A percentile compares a stretch with the other conserved stretches of the same genome.
phyloP scores from a whole-genome alignment of 2,113 vertebrate species.

The Oriolus oriolus region DNA sequence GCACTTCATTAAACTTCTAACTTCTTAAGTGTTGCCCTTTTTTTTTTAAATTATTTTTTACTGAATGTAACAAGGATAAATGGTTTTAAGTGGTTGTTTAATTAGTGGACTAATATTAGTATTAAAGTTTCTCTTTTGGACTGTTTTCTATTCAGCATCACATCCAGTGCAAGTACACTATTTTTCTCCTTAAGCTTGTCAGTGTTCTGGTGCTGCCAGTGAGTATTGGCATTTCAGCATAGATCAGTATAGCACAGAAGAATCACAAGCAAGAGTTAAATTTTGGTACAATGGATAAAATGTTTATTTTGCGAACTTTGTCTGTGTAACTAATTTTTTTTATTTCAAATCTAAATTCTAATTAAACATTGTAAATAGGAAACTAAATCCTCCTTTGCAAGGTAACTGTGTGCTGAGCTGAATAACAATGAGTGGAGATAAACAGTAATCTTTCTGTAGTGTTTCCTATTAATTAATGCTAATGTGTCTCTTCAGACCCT shows the following conservation, averaged over 20 bases:
- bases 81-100: neutral
- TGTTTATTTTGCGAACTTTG: neutral
- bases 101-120: neutral
- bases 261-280: neutral
- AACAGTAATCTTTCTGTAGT: neutral
- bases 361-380: neutral
- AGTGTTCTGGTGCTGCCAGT: neutral
- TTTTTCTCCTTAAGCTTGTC: neutral
- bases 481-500: neutral
- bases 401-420: neutral
- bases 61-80: neutral
- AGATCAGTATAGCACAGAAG: neutral
- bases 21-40: accelerated
- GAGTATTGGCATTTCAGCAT: neutral
- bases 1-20: neutral
- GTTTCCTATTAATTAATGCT: neutral
- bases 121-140: neutral
- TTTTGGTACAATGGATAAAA: neutral
- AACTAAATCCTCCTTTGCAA: neutral
- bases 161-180: neutral
- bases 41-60: neutral
- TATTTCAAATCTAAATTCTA: neutral
- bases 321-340: neutral
- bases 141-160: neutral
- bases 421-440: neutral